These are phyloP conservation scores for Limnephilus rhombicus DNA, from an alignment of 2,888 invertebrate genomes.

Conservation along the genomic window DNA sequence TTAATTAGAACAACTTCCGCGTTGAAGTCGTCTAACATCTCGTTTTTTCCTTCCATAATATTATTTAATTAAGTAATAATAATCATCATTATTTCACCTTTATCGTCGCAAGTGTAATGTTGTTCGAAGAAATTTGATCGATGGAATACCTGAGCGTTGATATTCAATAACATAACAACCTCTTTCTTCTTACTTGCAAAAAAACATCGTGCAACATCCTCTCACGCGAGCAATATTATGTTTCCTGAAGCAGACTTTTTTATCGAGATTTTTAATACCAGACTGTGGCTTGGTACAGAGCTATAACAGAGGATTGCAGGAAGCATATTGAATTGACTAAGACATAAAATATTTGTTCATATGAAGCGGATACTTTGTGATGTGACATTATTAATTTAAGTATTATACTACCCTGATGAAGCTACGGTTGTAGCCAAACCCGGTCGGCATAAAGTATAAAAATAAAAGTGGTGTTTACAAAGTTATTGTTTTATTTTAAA, in stretches of 20 bases:
- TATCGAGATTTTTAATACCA: neutral
- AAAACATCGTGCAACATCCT: neutral
- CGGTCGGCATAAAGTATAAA: too few relatives aligned
- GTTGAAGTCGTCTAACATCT: neutral
- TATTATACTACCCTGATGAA: too few relatives aligned
- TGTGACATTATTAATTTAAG: too few relatives aligned
- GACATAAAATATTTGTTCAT: neutral
- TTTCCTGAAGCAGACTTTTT: neutral
- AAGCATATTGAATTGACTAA: neutral
- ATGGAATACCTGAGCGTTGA: neutral
- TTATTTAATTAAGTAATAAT: neutral
- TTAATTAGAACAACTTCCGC: neutral
- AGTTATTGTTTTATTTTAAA: too few relatives aligned
- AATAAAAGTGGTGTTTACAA: too few relatives aligned
- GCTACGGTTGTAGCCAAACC: too few relatives aligned
- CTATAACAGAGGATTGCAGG: neutral
- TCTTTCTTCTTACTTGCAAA: neutral
- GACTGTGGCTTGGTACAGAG: neutral
- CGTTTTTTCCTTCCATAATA: neutral
- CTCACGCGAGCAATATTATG: neutral
- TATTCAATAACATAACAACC: constrained; percentile 3
- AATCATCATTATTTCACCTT: neutral
- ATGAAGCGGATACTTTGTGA: too few relatives aligned
- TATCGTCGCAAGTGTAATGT: neutral
- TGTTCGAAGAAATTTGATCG: neutral